Evolutionary conservation across 2,113 vertebrate species (phyloP).

Genomic region (Leucosticte australis): DNA sequence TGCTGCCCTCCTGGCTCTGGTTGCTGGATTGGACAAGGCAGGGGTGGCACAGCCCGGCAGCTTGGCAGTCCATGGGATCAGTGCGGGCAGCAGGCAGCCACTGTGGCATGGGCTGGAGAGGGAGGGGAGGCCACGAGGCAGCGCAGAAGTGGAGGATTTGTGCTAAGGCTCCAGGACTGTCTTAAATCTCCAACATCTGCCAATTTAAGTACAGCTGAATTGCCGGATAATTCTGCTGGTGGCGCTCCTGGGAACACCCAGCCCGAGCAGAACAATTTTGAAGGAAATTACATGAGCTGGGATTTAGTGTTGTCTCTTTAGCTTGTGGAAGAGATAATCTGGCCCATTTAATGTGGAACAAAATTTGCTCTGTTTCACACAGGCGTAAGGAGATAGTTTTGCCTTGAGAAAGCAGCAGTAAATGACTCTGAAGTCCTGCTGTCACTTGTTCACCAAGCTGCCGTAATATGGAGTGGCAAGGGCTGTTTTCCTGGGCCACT

Average conservation of each 20-base stretch:
- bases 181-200: conserved; percentile 60
- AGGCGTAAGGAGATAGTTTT: conserved; percentile 9
- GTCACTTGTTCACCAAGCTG: neutral
- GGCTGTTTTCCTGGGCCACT: conserved; percentile 11
- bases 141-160: conserved; percentile 40
- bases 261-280: conserved; percentile 35
- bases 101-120: neutral
- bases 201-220: conserved; percentile 56
- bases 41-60: neutral
- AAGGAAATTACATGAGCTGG: conserved; percentile 59
- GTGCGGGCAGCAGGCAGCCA: neutral
- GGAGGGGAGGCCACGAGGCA: neutral
- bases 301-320: conserved; percentile 56
- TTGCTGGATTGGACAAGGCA: neutral
- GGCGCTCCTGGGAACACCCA: conserved; percentile 59
- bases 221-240: conserved; percentile 48
- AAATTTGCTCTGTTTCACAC: conserved; percentile 39
- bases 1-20: neutral
- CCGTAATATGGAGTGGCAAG: conserved; percentile 32
- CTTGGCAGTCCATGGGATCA: rapidly evolving
- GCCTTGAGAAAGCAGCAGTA: conserved; percentile 55
- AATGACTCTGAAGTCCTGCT: conserved; percentile 57
- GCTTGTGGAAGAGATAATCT: conserved; percentile 56
- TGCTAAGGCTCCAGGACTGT: conserved; percentile 41
- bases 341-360: conserved; percentile 49